Evolutionary conservation across 2,113 vertebrate genomes (phyloP).

Genomic region (Oreocharis arfaki): DNA sequence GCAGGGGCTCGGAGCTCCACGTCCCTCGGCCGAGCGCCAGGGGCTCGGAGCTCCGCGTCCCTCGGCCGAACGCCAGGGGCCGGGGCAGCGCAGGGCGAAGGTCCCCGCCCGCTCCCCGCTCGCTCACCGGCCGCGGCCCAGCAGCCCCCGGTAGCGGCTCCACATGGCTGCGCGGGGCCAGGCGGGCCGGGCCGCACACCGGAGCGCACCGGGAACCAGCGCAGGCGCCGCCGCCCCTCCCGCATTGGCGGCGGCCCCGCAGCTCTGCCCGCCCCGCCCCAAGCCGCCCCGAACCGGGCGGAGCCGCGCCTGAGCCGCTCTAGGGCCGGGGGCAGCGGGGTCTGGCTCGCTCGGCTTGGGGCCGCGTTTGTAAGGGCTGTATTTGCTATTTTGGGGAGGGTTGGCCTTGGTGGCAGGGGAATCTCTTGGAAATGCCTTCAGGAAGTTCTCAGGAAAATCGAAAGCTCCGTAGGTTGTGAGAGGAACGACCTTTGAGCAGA

Average conservation of each 20-base stretch:
- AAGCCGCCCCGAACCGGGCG: too few species aligned
- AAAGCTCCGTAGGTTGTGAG: background rate
- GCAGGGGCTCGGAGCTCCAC: too few species aligned
- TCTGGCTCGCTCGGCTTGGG: rapidly evolving
- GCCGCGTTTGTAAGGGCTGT: rapidly evolving
- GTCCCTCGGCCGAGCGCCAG: background rate
- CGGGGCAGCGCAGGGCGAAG: too few species aligned
- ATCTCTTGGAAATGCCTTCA: rapidly evolving
- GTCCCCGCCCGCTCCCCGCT: background rate
- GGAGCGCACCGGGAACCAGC: rapidly evolving
- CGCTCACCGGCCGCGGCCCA: background rate
- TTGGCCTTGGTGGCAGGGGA: rapidly evolving
- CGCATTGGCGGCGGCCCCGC: too few species aligned
- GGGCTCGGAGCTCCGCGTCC: background rate
- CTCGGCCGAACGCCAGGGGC: background rate
- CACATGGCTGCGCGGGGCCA: background rate
- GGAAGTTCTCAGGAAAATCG: background rate
- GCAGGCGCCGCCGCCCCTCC: background rate
- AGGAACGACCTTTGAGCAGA: background rate
- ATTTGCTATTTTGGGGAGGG: rapidly evolving
- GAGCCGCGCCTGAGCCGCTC: too few species aligned
- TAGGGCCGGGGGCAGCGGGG: too few species aligned
- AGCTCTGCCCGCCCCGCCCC: too few species aligned
- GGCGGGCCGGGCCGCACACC: background rate
- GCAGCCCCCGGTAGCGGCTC: background rate